A percentile compares a stretch with the other conserved stretches of the same genome.
These are phyloP conservation scores for Calameuta pallipes DNA, from an alignment of 2,888 invertebrate species.

Conservation along the genomic window DNA sequence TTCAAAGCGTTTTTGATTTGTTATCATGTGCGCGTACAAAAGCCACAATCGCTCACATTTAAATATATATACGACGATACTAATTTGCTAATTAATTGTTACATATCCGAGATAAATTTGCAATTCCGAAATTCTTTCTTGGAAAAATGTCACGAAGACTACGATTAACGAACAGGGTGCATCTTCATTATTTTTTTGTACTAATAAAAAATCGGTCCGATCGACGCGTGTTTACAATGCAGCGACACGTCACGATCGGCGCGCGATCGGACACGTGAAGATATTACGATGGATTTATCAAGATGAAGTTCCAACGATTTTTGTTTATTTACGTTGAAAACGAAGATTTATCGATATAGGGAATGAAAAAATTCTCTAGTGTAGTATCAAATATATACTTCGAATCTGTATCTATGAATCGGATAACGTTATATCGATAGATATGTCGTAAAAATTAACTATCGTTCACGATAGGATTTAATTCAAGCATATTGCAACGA, in stretches of 20 bases:
- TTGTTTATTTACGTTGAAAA: background rate
- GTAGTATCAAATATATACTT: constrained; percentile 54
- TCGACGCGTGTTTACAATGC: background rate
- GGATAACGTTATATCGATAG: constrained; percentile 27
- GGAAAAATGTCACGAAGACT: background rate
- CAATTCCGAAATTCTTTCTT: background rate
- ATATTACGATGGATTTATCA: background rate
- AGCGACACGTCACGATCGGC: background rate
- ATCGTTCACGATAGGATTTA: background rate
- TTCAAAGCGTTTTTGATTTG: background rate
- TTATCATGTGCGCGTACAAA: background rate
- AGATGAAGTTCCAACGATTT: background rate
- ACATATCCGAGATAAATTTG: background rate
- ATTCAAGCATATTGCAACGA: background rate
- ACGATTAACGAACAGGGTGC: background rate
- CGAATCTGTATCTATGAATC: constrained; percentile 24
- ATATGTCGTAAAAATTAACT: constrained; percentile 28
- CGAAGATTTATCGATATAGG: background rate
- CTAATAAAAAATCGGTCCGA: background rate
- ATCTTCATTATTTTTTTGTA: background rate
- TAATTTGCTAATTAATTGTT: background rate
- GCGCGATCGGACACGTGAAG: background rate
- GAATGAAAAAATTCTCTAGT: background rate
- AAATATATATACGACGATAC: background rate
- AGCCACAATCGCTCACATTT: background rate